phyloP scores from a whole-genome alignment of 2,888 invertebrate species.

The Tipula confusa region DNA sequence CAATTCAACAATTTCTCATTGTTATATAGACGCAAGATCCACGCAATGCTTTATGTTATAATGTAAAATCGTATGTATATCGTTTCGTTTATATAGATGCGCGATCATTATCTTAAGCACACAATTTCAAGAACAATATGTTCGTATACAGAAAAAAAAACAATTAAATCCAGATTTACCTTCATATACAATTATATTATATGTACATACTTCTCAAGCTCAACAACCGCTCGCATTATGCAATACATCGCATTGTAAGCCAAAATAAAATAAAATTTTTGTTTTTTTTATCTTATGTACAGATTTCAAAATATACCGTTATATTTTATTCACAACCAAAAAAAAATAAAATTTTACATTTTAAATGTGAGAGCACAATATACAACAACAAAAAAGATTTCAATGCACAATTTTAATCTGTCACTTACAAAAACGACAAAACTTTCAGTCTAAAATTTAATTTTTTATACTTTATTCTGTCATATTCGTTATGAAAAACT shows the following conservation, averaged over 20 bases:
- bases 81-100: not conserved
- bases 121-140: not conserved
- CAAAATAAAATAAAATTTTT: not conserved
- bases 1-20: not conserved
- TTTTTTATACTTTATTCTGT: not conserved
- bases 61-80: not conserved
- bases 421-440: slow-evolving; percentile 20
- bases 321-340: not conserved
- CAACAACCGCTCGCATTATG: not conserved
- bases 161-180: not conserved
- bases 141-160: not conserved
- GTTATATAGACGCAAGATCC: not conserved
- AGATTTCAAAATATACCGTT: not conserved
- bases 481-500: not conserved
- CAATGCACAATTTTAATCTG: slow-evolving; percentile 20
- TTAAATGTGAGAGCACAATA: not conserved
- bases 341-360: not conserved
- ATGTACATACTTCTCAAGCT: not conserved
- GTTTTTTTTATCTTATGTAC: not conserved
- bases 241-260: not conserved
- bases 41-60: not conserved
- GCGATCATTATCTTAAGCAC: not conserved
- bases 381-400: slow-evolving; percentile 7
- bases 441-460: not conserved
- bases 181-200: not conserved